Conservation (phyloP, 2,888 invertebrate species). For the Drosophila greeni region DNA sequence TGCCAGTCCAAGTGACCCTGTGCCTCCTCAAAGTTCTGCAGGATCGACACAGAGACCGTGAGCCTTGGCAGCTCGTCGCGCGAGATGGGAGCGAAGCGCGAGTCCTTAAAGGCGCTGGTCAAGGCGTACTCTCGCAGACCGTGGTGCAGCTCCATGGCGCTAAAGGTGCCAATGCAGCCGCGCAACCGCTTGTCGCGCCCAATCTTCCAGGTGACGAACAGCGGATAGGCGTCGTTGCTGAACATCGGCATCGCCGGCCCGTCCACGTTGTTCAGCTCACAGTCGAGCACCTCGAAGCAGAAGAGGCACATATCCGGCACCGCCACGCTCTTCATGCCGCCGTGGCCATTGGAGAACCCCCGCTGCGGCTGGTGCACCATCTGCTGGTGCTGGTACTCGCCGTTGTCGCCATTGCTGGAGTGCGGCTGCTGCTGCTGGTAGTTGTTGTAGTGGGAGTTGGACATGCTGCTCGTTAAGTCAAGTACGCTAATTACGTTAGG, state of each 20-base stretch:
- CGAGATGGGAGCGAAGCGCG: slow-evolving; percentile 95
- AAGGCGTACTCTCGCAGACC: slow-evolving; percentile 97
- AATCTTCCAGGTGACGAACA: slow-evolving; percentile 99
- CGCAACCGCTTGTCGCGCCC: slow-evolving; percentile 96
- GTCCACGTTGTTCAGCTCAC: slow-evolving; percentile 94
- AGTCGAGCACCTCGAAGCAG: slow-evolving; percentile 98
- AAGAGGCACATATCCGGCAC: slow-evolving; percentile 98
- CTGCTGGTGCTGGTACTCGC: slow-evolving; percentile 61
- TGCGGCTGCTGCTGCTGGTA: slow-evolving; percentile 58
- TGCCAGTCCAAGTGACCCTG: slow-evolving; percentile 98
- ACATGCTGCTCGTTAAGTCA: slow-evolving; percentile 52
- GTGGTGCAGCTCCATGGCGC: slow-evolving; percentile 95
- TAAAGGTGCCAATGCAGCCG: slow-evolving; percentile 99
- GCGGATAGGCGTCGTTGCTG: slow-evolving; percentile 95
- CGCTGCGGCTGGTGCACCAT: slow-evolving; percentile 58
- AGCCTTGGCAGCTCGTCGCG: slow-evolving; percentile 95
- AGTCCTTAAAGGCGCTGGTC: slow-evolving; percentile 98
- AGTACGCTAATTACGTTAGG: slow-evolving; percentile 52
- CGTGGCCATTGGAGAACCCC: slow-evolving; percentile 79
- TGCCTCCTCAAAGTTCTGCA: slow-evolving; percentile 95
- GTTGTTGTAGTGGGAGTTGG: slow-evolving; percentile 67
- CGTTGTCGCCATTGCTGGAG: slow-evolving; percentile 56
- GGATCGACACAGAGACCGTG: slow-evolving; percentile 96
- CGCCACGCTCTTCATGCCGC: slow-evolving; percentile 81
- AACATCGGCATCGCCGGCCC: slow-evolving; percentile 95